Percentiles rank a stretch among this genome's conserved stretches.
These are phyloP conservation scores for Falco punctatus DNA, from an alignment of 2,113 vertebrate species.

Conservation along the genomic window DNA sequence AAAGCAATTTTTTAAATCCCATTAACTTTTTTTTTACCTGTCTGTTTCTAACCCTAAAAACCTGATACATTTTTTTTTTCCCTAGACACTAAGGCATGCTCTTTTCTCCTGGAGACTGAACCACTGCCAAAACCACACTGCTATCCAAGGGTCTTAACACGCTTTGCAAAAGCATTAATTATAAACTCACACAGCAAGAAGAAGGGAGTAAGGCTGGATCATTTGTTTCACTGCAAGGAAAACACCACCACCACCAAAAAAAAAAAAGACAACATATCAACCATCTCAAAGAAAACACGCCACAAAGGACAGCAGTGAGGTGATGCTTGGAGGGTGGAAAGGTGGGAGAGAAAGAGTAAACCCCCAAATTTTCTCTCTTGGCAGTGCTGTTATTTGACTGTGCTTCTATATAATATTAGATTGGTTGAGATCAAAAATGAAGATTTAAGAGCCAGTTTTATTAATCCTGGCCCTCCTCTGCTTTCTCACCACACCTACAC, in stretches of 20 bases:
- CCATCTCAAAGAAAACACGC: background rate
- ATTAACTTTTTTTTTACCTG: background rate
- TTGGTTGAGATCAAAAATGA: background rate
- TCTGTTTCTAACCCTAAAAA: background rate
- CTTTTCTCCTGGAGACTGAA: constrained; percentile 41
- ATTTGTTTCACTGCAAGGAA: constrained; percentile 6
- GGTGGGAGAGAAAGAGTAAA: background rate
- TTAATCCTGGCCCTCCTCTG: background rate
- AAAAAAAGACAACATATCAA: background rate
- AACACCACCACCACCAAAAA: background rate
- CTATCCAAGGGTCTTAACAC: constrained; percentile 16
- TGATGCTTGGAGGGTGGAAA: background rate
- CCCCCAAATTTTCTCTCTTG: background rate
- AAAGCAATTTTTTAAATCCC: background rate
- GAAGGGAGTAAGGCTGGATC: background rate
- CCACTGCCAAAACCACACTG: constrained; percentile 1
- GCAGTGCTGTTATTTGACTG: background rate
- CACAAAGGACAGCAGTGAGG: background rate
- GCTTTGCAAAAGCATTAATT: constrained; percentile 33
- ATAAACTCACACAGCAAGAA: constrained; percentile 33
- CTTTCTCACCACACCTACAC: constrained; percentile 5
- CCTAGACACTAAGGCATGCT: background rate
- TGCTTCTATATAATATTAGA: background rate
- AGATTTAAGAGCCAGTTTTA: background rate
- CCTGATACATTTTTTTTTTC: background rate